A percentile compares a stretch with the other conserved stretches of the same genome.
These are phyloP conservation scores for Neofelis nebulosa DNA, from an alignment of 2,113 vertebrate genomes.

Conservation along the genomic window DNA sequence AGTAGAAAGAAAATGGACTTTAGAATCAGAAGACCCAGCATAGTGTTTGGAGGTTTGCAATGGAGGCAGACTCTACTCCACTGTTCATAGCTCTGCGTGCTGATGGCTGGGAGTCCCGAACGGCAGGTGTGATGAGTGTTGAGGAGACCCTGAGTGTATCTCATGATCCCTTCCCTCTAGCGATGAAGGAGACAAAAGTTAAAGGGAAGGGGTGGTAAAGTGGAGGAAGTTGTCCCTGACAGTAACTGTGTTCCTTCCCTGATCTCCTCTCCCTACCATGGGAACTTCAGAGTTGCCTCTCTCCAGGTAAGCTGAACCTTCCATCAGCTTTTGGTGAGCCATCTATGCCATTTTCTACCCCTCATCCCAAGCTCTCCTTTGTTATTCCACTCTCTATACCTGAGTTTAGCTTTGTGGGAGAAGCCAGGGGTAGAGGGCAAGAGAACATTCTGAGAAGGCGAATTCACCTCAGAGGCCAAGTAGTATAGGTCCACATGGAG, in stretches of 20 bases:
- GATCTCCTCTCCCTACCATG: not conserved
- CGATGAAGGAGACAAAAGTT: not conserved
- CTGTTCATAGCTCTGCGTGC: not conserved
- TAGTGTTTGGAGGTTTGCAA: not conserved
- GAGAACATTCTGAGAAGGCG: slow-evolving; percentile 16
- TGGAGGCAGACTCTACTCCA: not conserved
- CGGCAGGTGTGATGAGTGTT: not conserved
- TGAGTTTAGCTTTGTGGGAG: not conserved
- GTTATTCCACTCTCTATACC: not conserved
- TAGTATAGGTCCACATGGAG: not conserved
- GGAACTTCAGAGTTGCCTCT: not conserved
- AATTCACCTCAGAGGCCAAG: not conserved
- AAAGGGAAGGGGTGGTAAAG: not conserved
- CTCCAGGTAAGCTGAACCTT: not conserved
- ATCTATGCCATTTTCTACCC: not conserved
- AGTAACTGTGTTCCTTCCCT: not conserved
- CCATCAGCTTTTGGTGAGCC: not conserved
- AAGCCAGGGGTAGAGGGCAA: not conserved
- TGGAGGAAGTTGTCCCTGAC: not conserved
- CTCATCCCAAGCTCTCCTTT: not conserved
- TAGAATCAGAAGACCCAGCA: not conserved
- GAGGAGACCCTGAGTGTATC: not conserved
- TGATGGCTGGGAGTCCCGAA: not conserved
- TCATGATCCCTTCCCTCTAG: not conserved
- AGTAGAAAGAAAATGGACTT: not conserved